Evolutionary conservation across 2,797 vertebrate species (phyloP).

Genomic region (Synaphobranchus kaupii): DNA sequence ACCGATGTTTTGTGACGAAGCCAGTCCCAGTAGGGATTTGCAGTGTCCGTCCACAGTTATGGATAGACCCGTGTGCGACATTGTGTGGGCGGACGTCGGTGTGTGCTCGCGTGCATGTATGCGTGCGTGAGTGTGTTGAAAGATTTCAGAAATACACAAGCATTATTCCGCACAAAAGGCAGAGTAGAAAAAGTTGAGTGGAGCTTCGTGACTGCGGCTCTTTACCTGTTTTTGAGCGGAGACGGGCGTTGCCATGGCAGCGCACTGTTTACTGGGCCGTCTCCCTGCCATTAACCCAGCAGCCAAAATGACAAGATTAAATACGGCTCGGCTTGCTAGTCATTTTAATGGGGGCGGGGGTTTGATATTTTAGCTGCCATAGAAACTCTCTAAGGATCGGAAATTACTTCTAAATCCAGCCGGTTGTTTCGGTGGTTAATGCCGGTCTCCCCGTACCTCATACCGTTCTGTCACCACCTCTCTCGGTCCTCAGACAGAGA

Average conservation of each 20-base stretch:
- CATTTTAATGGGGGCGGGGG: not conserved
- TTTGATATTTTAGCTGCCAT: slow-evolving; percentile 32
- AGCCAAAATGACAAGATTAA: slow-evolving; percentile 25
- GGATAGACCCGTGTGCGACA: not conserved
- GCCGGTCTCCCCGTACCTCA: slow-evolving; percentile 43
- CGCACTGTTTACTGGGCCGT: slow-evolving; percentile 18
- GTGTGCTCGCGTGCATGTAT: not conserved
- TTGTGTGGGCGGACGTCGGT: not conserved
- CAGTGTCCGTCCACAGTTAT: not conserved
- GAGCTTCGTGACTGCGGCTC: slow-evolving; percentile 21
- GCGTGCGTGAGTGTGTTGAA: slow-evolving; percentile 10
- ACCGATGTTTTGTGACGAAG: too few relatives aligned
- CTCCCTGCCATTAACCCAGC: not conserved
- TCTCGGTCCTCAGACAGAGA: slow-evolving; percentile 54
- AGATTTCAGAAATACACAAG: not conserved
- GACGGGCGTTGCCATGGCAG: slow-evolving; percentile 39
- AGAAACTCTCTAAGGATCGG: slow-evolving; percentile 39
- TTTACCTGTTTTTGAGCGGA: slow-evolving; percentile 31
- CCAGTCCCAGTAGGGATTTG: not conserved
- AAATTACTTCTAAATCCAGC: slow-evolving; percentile 41
- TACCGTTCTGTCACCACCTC: slow-evolving; percentile 61
- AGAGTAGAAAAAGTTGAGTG: not conserved
- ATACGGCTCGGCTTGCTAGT: not conserved
- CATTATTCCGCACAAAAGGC: not conserved
- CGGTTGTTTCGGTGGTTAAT: slow-evolving; percentile 49